These are phyloP conservation scores for Euura saliciscinereae DNA, from an alignment of 1,140 invertebrate species.

Conservation along the genomic window DNA sequence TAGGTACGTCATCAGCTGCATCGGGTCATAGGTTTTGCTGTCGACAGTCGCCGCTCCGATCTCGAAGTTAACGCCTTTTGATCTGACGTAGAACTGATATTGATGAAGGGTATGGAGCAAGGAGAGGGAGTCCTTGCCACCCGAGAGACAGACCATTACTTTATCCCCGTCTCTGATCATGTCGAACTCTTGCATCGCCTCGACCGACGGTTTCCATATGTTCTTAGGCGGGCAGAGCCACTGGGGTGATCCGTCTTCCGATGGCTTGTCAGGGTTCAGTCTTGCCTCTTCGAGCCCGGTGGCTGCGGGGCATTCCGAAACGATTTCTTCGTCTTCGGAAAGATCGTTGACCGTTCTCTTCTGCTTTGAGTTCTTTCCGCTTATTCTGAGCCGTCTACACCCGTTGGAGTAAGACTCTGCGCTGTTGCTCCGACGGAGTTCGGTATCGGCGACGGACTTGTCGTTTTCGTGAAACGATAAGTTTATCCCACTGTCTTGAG, in stretches of 20 bases:
- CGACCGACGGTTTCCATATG: slow-evolving; percentile 81
- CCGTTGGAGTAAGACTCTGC: slow-evolving; percentile 49
- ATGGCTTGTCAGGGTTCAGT: slow-evolving; percentile 8
- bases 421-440: slow-evolving; percentile 52
- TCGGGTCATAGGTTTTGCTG: slow-evolving; percentile 69
- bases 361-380: slow-evolving; percentile 32
- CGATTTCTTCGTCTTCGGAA: slow-evolving; percentile 50
- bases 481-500: slow-evolving; percentile 79
- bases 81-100: slow-evolving; percentile 78
- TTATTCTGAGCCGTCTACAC: slow-evolving; percentile 24
- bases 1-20: slow-evolving; percentile 72
- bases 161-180: slow-evolving; percentile 87
- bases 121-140: slow-evolving; percentile 80
- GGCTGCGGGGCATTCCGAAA: slow-evolving; percentile 18
- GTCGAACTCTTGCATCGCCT: slow-evolving; percentile 82
- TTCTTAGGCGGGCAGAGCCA: slow-evolving; percentile 82
- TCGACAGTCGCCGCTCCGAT: slow-evolving; percentile 80
- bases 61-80: slow-evolving; percentile 77
- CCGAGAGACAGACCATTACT: slow-evolving; percentile 84
- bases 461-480: slow-evolving; percentile 75
- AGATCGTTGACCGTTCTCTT: slow-evolving; percentile 41
- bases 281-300: slow-evolving; percentile 32
- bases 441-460: slow-evolving; percentile 46
- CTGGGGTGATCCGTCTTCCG: slow-evolving; percentile 30
- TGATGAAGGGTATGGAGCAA: slow-evolving; percentile 84